Base-by-base conservation (phyloP, 1,140 invertebrate genomes). In the Pygmarrhopalites habei region DNA sequence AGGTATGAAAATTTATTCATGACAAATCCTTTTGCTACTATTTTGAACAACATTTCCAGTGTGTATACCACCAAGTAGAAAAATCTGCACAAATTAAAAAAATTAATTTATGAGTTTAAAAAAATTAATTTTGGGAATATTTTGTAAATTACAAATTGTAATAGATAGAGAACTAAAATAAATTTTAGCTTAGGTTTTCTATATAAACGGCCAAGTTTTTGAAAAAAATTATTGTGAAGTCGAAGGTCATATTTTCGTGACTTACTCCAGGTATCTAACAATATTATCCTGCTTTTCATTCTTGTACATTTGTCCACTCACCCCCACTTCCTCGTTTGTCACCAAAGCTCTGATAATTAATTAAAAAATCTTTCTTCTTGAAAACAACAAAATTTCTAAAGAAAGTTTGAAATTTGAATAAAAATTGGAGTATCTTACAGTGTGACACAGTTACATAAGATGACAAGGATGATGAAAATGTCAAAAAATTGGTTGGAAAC, bases 381-480 rank as follows among this genome's bases (percentile, higher is more conserved):
- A n/a, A n/a, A n/a, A n/a, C n/a, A n/a, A n/a, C n/a, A n/a, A n/a
- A n/a, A n/a, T n/a, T n/a, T n/a, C n/a, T n/a, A n/a, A n/a, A n/a
- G n/a, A n/a, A n/a, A n/a, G n/a, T n/a, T n/a, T n/a, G n/a, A n/a
- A n/a, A n/a, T n/a, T n/a, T n/a, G n/a, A n/a, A n/a, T n/a, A n/a
- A n/a, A n/a, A n/a, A n/a, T n/a, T n/a, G n/a, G n/a, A n/a, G n/a
- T n/a, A n/a, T n/a, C n/a, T n/a, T n/a, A n/a, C n/a, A 97, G 86
- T 85, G 95, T 95, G 81, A 94, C 87, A 81, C 92, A 95, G 80
- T 96, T 97, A 80, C 91, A 82, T 76, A 96, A 82, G 77, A 97
- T 97, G 70, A 92, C 95, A 68, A 89, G 82, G 86, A 96, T 95
- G 77, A 96, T 92, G 75, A 94, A 82, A 77, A 94, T 92, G 78